These are phyloP conservation scores for Lasiurus cinereus DNA, from an alignment of 2,113 vertebrate species.

Conservation along the genomic window DNA sequence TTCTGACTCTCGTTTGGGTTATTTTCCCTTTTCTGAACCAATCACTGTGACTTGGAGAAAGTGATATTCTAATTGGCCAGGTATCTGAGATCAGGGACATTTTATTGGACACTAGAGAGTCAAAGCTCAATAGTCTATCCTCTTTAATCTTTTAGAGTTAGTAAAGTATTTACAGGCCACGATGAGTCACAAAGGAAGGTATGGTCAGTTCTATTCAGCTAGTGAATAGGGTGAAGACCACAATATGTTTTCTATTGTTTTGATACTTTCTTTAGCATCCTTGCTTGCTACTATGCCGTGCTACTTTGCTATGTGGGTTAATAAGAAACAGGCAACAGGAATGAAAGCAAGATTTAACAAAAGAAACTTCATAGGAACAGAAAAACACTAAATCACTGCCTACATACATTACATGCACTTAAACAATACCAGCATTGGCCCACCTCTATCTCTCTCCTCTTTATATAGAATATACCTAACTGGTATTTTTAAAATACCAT, in stretches of 20 bases:
- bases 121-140: background rate
- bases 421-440: background rate
- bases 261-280: background rate
- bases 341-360: background rate
- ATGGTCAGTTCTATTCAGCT: background rate
- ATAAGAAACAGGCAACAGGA: background rate
- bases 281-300: background rate
- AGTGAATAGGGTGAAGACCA: background rate
- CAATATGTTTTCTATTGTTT: background rate
- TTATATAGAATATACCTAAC: background rate
- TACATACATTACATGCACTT: background rate
- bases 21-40: conserved; percentile 55
- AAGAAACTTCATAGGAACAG: background rate
- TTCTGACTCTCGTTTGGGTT: conserved; percentile 33
- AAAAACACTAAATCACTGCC: background rate
- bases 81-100: background rate
- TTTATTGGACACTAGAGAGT: background rate
- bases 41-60: conserved; percentile 9
- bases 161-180: background rate
- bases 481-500: background rate
- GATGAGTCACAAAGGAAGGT: background rate
- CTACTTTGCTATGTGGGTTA: background rate
- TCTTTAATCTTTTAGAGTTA: background rate
- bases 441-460: background rate
- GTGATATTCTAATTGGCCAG: background rate